phyloP scores from a whole-genome alignment of 2,113 vertebrate genomes.

The Peromyscus polionotus region DNA sequence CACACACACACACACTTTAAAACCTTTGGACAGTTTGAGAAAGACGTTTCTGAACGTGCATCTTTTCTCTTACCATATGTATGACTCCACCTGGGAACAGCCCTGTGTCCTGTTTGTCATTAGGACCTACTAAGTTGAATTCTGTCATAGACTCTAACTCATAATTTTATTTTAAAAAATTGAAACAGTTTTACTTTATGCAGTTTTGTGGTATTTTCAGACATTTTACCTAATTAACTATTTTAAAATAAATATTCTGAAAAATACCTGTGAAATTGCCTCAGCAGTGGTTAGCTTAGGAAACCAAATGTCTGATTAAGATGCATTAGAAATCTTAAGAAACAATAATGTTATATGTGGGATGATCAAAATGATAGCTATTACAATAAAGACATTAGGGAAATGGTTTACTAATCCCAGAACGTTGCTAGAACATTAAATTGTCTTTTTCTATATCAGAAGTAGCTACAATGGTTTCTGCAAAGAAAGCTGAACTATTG shows the following conservation, averaged over 20 bases:
- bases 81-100: background rate
- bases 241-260: slow-evolving; percentile 55
- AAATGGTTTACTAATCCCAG: slow-evolving; percentile 79
- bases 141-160: background rate
- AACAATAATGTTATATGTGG: slow-evolving; percentile 76
- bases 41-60: background rate
- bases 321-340: slow-evolving; percentile 72
- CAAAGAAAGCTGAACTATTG: slow-evolving; percentile 39
- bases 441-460: slow-evolving; percentile 81
- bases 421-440: slow-evolving; percentile 80
- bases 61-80: background rate
- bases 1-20: slow-evolving; percentile 36
- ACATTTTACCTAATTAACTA: slow-evolving; percentile 56
- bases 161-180: background rate
- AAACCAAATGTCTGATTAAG: slow-evolving; percentile 71
- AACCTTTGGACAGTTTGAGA: slow-evolving; percentile 49
- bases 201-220: slow-evolving; percentile 46
- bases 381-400: slow-evolving; percentile 81
- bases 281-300: slow-evolving; percentile 62
- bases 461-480: slow-evolving; percentile 66
- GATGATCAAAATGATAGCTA: slow-evolving; percentile 77
- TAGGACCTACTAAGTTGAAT: background rate
- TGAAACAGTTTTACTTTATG: background rate
- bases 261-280: slow-evolving; percentile 50
- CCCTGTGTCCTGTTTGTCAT: background rate